Evolutionary conservation across 2,888 invertebrate species (phyloP).

Genomic region (Stenodema calcarata): DNA sequence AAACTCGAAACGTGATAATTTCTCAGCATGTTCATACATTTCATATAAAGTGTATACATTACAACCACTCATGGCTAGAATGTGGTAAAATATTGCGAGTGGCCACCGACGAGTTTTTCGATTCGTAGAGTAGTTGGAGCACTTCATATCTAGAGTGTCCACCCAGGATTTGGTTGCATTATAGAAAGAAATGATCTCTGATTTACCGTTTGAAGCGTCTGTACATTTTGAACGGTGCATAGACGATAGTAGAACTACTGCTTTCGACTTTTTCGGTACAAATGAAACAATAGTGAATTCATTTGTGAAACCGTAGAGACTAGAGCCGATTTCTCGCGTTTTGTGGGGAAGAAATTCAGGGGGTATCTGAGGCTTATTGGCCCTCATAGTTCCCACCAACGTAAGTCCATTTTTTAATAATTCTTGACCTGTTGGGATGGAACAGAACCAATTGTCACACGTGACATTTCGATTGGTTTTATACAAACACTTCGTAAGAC

Average conservation of each 20-base stretch:
- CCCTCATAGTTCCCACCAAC: not conserved
- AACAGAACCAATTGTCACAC: not conserved
- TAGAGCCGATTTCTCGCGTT: not conserved
- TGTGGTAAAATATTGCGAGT: not conserved
- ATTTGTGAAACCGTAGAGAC: conserved; percentile 6
- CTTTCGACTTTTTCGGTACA: conserved; percentile 3
- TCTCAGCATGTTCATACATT: not conserved
- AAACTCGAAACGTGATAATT: not conserved
- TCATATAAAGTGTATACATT: not conserved
- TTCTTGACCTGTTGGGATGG: not conserved
- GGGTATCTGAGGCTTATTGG: not conserved
- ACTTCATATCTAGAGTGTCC: not conserved
- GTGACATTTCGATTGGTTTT: too few relatives aligned
- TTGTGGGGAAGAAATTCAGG: not conserved
- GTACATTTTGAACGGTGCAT: not conserved
- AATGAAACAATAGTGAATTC: not conserved
- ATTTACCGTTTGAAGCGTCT: not conserved
- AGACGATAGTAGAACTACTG: not conserved
- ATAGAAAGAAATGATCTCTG: conserved; percentile 1
- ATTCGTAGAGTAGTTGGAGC: not conserved
- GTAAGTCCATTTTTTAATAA: not conserved
- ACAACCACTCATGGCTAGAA: not conserved
- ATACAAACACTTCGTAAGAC: not conserved
- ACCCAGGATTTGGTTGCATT: not conserved
- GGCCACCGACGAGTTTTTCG: not conserved